These are phyloP conservation scores for Aphelocoma coerulescens DNA, from an alignment of 2,113 vertebrate genomes.

Conservation along the genomic window DNA sequence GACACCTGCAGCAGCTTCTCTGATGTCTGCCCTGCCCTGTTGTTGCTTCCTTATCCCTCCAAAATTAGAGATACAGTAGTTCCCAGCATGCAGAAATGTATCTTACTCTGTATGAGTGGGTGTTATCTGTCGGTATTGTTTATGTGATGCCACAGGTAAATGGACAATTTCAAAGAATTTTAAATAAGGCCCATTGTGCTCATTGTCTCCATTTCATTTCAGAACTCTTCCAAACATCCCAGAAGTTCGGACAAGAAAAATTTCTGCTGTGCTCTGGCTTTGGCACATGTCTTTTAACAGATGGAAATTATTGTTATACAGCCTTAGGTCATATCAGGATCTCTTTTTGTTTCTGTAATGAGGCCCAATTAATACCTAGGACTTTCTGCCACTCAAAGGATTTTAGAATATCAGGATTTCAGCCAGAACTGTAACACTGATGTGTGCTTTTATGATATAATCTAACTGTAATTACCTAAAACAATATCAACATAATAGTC, in stretches of 20 bases:
- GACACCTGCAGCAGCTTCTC: background rate
- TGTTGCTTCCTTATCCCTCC: background rate
- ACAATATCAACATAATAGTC: background rate
- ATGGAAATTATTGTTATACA: slow-evolving; percentile 44
- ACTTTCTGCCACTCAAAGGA: background rate
- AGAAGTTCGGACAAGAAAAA: background rate
- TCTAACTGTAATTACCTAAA: slow-evolving; percentile 21
- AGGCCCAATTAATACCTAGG: slow-evolving; percentile 40
- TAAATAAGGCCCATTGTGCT: background rate
- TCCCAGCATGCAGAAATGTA: background rate
- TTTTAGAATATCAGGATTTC: slow-evolving; percentile 25
- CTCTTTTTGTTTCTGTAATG: slow-evolving; percentile 23
- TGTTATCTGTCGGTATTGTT: background rate
- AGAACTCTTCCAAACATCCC: background rate
- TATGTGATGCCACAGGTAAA: background rate
- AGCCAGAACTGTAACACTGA: slow-evolving; percentile 16
- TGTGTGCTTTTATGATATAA: slow-evolving; percentile 14
- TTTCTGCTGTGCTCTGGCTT: background rate
- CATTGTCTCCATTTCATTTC: background rate
- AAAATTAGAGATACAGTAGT: background rate
- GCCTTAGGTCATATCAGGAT: slow-evolving; percentile 24
- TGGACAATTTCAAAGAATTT: background rate
- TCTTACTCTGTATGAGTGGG: background rate
- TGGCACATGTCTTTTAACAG: slow-evolving; percentile 33
- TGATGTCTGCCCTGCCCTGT: background rate